phyloP scores from a whole-genome alignment of 2,888 invertebrate species.

The Silvanus unidentatus region DNA sequence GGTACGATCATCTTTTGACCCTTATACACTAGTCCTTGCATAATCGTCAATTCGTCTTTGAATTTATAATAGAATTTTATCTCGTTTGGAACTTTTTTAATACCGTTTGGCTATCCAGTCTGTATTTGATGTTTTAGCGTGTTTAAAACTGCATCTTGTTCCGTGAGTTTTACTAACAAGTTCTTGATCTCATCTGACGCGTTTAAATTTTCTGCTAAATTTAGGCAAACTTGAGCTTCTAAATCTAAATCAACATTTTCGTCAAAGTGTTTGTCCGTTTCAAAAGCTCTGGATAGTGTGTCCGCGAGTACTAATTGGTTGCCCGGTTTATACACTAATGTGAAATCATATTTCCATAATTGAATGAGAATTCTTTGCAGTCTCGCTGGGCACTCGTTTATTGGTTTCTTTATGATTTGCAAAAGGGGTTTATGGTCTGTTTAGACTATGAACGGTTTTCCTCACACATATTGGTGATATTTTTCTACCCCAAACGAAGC shows the following conservation, averaged over 20 bases:
- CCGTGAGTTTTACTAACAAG: too few relatives aligned
- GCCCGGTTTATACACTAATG: background rate
- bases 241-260: slow-evolving; percentile 3
- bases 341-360: background rate
- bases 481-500: slow-evolving; percentile 13
- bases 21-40: background rate
- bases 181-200: too few relatives aligned
- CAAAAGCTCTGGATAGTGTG: slow-evolving; percentile 8
- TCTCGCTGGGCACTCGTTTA: slow-evolving; percentile 5
- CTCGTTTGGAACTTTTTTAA: background rate
- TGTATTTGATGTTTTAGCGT: background rate
- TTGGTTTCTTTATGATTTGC: slow-evolving; percentile 10
- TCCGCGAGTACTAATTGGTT: slow-evolving; percentile 9
- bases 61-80: background rate
- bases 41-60: background rate
- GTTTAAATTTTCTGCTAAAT: too few relatives aligned
- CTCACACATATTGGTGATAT: slow-evolving; percentile 11
- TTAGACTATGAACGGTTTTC: slow-evolving; percentile 14
- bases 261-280: slow-evolving; percentile 6
- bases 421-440: slow-evolving; percentile 15
- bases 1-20: background rate
- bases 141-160: too few relatives aligned
- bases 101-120: background rate
- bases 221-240: too few relatives aligned
- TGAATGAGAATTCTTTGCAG: slow-evolving; percentile 10